Evolutionary conservation across 2,888 invertebrate species (phyloP).

Genomic region (Geotrupes spiniger): DNA sequence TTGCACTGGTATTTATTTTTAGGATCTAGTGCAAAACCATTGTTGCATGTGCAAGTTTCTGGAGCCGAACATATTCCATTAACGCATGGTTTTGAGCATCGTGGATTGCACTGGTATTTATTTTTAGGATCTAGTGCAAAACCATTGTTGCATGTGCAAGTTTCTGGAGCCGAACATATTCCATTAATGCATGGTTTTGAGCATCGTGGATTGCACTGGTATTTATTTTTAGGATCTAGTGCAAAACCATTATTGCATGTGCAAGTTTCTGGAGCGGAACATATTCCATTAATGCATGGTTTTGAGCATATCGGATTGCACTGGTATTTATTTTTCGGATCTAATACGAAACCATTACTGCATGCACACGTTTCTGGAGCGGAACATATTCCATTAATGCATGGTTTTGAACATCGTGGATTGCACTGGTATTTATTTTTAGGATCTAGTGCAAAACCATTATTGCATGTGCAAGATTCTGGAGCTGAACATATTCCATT

Average conservation of each 20-base stretch:
- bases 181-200: slow-evolving; percentile 23
- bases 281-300: slow-evolving; percentile 23
- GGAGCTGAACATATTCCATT: slow-evolving; percentile 42
- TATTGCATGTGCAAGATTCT: slow-evolving; percentile 42
- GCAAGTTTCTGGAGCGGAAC: slow-evolving; percentile 26
- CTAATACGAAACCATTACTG: slow-evolving; percentile 8
- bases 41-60: slow-evolving; percentile 35
- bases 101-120: slow-evolving; percentile 21
- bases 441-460: slow-evolving; percentile 14
- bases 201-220: slow-evolving; percentile 26
- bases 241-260: slow-evolving; percentile 19
- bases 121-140: slow-evolving; percentile 15
- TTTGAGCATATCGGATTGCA: slow-evolving; percentile 26
- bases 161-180: slow-evolving; percentile 21
- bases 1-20: slow-evolving; percentile 30
- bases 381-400: slow-evolving; percentile 46
- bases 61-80: slow-evolving; percentile 44
- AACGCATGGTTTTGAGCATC: slow-evolving; percentile 23
- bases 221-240: slow-evolving; percentile 14
- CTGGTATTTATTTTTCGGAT: slow-evolving; percentile 21
- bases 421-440: slow-evolving; percentile 22
- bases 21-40: slow-evolving; percentile 24
- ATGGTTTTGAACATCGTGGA: slow-evolving; percentile 37
- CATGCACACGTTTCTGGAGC: slow-evolving; percentile 36
- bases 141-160: slow-evolving; percentile 23